Evolutionary conservation across 2,113 vertebrate genomes (phyloP).

Genomic region (Spermophilus dauricus): DNA sequence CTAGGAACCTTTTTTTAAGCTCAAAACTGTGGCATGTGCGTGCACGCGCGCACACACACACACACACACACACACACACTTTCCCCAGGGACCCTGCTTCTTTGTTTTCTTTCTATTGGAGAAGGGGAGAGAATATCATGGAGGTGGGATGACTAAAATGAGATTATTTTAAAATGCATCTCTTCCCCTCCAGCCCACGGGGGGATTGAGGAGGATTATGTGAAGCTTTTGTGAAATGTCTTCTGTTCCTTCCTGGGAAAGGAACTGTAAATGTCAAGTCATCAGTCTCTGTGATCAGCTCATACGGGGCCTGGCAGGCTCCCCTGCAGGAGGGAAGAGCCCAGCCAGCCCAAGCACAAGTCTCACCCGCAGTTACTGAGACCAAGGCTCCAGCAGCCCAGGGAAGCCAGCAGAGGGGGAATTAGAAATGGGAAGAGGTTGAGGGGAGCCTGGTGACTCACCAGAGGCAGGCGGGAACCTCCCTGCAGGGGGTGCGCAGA

Average conservation of each 20-base stretch:
- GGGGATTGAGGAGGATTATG: slow-evolving; percentile 71
- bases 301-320: neutral
- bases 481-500: neutral
- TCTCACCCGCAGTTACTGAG: neutral
- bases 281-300: slow-evolving; percentile 52
- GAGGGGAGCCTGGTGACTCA: neutral
- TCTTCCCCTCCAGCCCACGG: neutral
- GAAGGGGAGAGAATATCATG: neutral
- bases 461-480: no score
- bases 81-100: neutral
- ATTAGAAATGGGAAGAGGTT: neutral
- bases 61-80: no score
- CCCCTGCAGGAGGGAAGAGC: neutral
- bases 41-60: no score
- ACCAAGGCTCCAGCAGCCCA: neutral
- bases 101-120: slow-evolving; percentile 53
- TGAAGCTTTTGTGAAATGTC: slow-evolving; percentile 74
- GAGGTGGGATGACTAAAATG: slow-evolving; percentile 16
- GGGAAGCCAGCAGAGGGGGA: neutral
- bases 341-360: fast-evolving
- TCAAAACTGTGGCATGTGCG: neutral
- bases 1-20: slow-evolving; percentile 18
- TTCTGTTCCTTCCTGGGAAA: slow-evolving; percentile 71
- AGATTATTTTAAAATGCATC: slow-evolving; percentile 65
- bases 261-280: slow-evolving; percentile 79